These are phyloP conservation scores for Periparus ater DNA, from an alignment of 2,797 vertebrate species.

Conservation along the genomic window DNA sequence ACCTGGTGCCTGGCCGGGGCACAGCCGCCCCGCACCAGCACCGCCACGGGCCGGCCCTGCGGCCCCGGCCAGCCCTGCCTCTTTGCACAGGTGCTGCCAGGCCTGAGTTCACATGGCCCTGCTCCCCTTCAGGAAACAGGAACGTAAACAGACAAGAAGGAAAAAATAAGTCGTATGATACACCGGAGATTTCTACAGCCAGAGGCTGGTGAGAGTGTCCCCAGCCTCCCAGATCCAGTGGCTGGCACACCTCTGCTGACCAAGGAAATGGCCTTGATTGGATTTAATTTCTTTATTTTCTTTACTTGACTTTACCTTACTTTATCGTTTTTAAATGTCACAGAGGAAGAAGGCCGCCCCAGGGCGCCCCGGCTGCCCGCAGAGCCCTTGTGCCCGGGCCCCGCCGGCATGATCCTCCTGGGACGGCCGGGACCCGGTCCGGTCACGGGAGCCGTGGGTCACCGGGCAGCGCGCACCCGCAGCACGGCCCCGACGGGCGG, in stretches of 20 bases:
- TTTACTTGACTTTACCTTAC: not conserved
- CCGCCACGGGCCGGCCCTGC: not conserved
- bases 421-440: not conserved
- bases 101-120: not conserved
- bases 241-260: not conserved
- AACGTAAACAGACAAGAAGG: not conserved
- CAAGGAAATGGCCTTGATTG: not conserved
- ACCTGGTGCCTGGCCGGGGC: not conserved
- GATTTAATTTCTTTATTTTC: not conserved
- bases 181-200: not conserved
- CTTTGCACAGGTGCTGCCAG: not conserved
- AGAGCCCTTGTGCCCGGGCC: not conserved
- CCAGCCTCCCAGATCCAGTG: not conserved
- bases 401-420: not conserved
- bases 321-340: no score
- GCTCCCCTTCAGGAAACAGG: not conserved
- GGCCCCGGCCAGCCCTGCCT: not conserved
- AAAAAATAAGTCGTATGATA: no score
- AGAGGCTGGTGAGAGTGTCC: no score
- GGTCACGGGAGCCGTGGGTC: not conserved
- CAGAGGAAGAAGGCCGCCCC: fast-evolving
- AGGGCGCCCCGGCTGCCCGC: not conserved
- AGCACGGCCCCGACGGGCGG: not conserved
- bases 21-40: not conserved
- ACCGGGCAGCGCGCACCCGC: not conserved